A percentile compares a stretch with the other conserved stretches of the same genome.
These are phyloP conservation scores for Teleiodes luculella DNA, from an alignment of 2,888 invertebrate species.

Conservation along the genomic window DNA sequence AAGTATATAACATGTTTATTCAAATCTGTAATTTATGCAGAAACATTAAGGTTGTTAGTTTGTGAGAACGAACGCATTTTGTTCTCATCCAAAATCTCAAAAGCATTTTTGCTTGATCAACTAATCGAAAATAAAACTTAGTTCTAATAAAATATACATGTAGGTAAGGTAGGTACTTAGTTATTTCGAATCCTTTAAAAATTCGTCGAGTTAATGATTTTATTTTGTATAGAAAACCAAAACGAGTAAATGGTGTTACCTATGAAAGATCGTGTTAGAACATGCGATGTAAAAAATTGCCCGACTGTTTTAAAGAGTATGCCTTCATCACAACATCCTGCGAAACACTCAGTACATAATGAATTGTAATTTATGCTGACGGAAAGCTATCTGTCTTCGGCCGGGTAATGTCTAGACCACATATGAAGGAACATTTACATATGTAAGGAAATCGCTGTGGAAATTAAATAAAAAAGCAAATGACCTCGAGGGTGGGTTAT, in stretches of 20 bases:
- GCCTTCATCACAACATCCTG: slow-evolving; percentile 69
- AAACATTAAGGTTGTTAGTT: too few species aligned
- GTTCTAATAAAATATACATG: too few species aligned
- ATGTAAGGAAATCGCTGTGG: slow-evolving; percentile 1
- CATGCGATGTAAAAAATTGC: slow-evolving; percentile 38
- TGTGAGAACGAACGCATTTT: too few species aligned
- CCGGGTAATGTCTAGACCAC: slow-evolving; percentile 26
- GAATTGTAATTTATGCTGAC: slow-evolving; percentile 67
- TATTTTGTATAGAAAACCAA: too few species aligned
- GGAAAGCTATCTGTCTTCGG: slow-evolving; percentile 61
- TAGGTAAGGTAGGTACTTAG: too few species aligned
- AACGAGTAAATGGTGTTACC: slow-evolving; percentile 46
- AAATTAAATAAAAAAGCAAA: neutral
- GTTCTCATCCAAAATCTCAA: too few species aligned
- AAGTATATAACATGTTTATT: too few species aligned
- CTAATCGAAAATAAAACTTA: too few species aligned
- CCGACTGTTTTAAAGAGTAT: slow-evolving; percentile 45
- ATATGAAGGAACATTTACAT: slow-evolving; percentile 20
- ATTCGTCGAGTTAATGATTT: too few species aligned
- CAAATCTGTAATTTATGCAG: too few species aligned
- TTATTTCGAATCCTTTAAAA: too few species aligned
- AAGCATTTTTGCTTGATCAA: too few species aligned
- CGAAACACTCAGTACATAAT: slow-evolving; percentile 68
- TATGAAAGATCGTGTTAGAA: slow-evolving; percentile 40
- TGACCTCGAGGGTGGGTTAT: neutral